Base-by-base conservation (phyloP, 2,888 invertebrate genomes). In the Zaprionus lineosus region DNA sequence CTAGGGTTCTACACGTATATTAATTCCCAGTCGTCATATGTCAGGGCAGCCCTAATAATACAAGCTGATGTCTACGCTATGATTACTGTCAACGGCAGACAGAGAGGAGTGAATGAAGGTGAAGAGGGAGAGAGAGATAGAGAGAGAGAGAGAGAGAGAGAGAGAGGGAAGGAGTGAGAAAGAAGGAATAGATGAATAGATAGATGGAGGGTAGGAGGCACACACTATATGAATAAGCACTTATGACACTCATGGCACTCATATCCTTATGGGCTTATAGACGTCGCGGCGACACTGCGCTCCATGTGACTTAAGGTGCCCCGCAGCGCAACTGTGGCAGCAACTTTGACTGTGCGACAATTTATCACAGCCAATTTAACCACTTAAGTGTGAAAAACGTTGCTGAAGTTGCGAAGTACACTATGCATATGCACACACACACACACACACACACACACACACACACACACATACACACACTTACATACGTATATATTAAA, bases 311-410 rank as follows among this genome's bases (percentile, higher is more conserved):
- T 81, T 64, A 76, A 78, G 78, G 82, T 76, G 76, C 61, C 74
- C 73, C 74, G 59, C 75, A 56, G 78, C 50, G 52, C 43, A 53
- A 40, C 37, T 41, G 65, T 59, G 71, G 66, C 79, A 79, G 53
- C 67, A 69, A 70, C 82, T 79, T 73, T 76, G 66, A 76, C 74
- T 63, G 72, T 57, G 74, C 78, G 78, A 74, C 84, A 85, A 85
- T 85, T 84, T 84, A 84, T 84, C 85, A 81, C 84, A 81, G 82
- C 81, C 84, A 83, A 84, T 84, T 84, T 84, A 85, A 85, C 82
- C 82, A 81, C 78, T 85, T 84, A 84, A 84, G 79, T 83, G 79
- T 71, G 75, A 77, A 78, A 78, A 81, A 78, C 73, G 81, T 70
- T 75, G 67, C 60, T 58, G 39, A 47, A 52, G 61, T n/a, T n/a